These are phyloP conservation scores for Diaphora mendica DNA, from an alignment of 2,888 invertebrate genomes.

Conservation along the genomic window DNA sequence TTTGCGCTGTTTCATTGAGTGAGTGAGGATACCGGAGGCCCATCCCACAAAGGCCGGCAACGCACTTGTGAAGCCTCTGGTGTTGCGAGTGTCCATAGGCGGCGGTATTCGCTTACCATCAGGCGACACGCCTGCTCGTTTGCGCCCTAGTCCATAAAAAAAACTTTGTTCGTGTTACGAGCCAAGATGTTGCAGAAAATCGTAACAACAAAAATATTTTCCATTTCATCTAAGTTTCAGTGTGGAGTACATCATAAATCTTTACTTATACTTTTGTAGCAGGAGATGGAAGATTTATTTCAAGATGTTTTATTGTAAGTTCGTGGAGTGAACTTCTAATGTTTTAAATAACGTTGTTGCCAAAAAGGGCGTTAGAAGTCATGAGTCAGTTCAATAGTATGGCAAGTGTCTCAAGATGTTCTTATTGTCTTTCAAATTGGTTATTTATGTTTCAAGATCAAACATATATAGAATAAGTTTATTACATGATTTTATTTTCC, in stretches of 20 bases:
- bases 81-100: too few relatives aligned
- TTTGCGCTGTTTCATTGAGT: too few relatives aligned
- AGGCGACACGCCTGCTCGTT: too few relatives aligned
- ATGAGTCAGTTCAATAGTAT: conserved; percentile 7
- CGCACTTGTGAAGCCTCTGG: too few relatives aligned
- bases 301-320: conserved; percentile 34
- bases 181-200: neutral
- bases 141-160: too few relatives aligned
- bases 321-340: conserved; percentile 44
- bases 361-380: conserved; percentile 20
- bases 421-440: neutral
- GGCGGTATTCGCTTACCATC: too few relatives aligned
- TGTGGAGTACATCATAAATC: conserved; percentile 34
- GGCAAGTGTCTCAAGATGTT: neutral
- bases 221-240: conserved; percentile 9
- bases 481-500: neutral
- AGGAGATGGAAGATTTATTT: conserved; percentile 55
- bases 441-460: neutral
- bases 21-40: too few relatives aligned
- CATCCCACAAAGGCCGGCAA: too few relatives aligned
- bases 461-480: neutral
- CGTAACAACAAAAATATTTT: neutral
- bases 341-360: conserved; percentile 20
- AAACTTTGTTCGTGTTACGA: neutral
- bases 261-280: conserved; percentile 54